phyloP scores from a whole-genome alignment of 2,113 vertebrate genomes.

The Amphilophus citrinellus region DNA sequence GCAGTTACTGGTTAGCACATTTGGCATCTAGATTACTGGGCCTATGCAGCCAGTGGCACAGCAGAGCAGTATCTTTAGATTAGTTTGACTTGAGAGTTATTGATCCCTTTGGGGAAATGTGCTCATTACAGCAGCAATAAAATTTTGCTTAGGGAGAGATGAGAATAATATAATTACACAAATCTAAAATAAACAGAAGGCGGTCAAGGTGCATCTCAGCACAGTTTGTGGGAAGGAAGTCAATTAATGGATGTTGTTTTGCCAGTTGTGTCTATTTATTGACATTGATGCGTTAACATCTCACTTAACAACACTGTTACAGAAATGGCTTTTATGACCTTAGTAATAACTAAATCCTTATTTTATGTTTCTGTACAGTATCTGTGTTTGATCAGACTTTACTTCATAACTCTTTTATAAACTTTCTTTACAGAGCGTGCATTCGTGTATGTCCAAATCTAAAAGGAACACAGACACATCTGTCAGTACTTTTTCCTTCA shows the following conservation, averaged over 20 bases:
- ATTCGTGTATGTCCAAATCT: conserved; percentile 4
- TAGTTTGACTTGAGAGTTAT: conserved; percentile 36
- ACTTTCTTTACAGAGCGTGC: not conserved
- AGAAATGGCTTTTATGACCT: not conserved
- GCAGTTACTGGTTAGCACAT: not conserved
- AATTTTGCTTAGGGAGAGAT: conserved; percentile 4
- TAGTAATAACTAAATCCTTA: not conserved
- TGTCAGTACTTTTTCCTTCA: conserved; percentile 13
- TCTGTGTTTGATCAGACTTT: not conserved
- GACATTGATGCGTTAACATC: not conserved
- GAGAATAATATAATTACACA: conserved; percentile 6
- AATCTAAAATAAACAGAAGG: conserved; percentile 17
- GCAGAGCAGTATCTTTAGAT: conserved; percentile 27
- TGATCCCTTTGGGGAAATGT: conserved; percentile 24
- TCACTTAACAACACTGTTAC: not conserved
- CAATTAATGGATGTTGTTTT: not conserved
- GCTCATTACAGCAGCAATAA: conserved; percentile 13
- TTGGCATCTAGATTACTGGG: conserved; percentile 22
- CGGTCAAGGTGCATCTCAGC: not conserved
- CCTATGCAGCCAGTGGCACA: conserved; percentile 11
- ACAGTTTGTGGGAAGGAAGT: conserved; percentile 1
- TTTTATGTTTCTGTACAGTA: conserved; percentile 3
- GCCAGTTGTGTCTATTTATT: not conserved
- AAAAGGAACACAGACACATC: not conserved
- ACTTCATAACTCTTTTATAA: conserved; percentile 1